Evolutionary conservation across 2,113 vertebrate species (phyloP), one percentile per base, ranked within the genome.

Genomic region (Xiphophorus hellerii): DNA sequence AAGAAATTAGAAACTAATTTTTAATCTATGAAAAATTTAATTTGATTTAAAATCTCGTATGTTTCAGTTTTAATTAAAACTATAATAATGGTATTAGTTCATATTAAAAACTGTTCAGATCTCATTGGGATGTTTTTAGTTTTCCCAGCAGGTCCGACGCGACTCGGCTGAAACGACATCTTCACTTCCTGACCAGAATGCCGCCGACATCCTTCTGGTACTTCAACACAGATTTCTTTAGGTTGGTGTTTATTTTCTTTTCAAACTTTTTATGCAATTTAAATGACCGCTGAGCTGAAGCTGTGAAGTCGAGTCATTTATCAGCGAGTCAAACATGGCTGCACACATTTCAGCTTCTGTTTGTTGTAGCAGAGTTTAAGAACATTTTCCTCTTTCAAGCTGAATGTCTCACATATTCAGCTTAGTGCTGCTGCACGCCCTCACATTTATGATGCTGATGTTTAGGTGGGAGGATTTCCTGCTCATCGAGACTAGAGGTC

Each of bases 401-500:
- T 66, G 35, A 35, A 35, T n/a, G 25, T 4, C 15, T 20, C 61
- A 61, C 74, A 65, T 62, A 39, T 11, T 51, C 48, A 29, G 9
- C 77, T 48, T 25, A 64, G 8, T 30, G 33, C 48, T 48, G 31
- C 28, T 37, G 29, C 68, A 69, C 78, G 48, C 3, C 78, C 60
- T 83, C 84, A 69, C 78, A 64, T 29, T 29, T 25, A 35, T 64
- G 15, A 69, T 67, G 35, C 8, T 3, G 12, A 10, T 78, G 68
- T 75, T 74, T 67, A 75, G 51, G 85, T 86, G 70, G 85, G 78
- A 84, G 82, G 61, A 73, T 83, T 89, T 81, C 78, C 35, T 76
- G 61, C 74, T 82, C 64, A 75, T 44, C 82, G 60, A 78, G 76
- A 81, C 66, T 77, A 11, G 54, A 85, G 81, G 89, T 72, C 48